These are phyloP conservation scores for Pangasius krempfi DNA, from an alignment of 2,797 vertebrate species.

Conservation along the genomic window DNA sequence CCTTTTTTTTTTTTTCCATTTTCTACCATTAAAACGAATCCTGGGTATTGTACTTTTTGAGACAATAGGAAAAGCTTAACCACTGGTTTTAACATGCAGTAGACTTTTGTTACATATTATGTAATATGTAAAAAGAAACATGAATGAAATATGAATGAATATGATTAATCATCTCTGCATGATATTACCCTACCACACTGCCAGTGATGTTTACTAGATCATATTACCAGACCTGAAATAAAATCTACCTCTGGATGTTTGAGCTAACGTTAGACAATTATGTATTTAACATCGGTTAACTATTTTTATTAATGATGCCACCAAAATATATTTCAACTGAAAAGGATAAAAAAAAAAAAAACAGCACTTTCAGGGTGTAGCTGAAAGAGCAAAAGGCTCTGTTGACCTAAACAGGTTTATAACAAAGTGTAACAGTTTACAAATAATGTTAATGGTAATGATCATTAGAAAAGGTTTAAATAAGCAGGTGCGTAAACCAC, in stretches of 20 bases:
- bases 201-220: not conserved
- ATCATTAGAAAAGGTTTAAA: not conserved
- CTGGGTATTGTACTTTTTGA: not conserved
- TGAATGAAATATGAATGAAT: no score
- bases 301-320: not conserved
- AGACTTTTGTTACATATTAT: not conserved
- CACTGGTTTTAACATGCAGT: not conserved
- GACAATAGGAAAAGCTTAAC: not conserved
- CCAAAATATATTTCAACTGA: not conserved
- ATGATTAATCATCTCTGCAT: not conserved
- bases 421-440: not conserved
- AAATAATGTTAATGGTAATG: no score
- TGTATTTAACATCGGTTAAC: not conserved
- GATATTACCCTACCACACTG: not conserved
- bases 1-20: not conserved
- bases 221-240: constrained; percentile 33
- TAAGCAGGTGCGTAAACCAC: not conserved
- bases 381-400: not conserved
- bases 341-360: not conserved
- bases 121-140: no score
- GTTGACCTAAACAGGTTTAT: not conserved
- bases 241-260: not conserved
- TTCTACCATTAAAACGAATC: not conserved
- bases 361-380: not conserved
- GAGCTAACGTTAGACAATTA: not conserved